Evolutionary conservation across 2,113 vertebrate genomes (phyloP).

Genomic region (Nothocercus nigrocapillus): DNA sequence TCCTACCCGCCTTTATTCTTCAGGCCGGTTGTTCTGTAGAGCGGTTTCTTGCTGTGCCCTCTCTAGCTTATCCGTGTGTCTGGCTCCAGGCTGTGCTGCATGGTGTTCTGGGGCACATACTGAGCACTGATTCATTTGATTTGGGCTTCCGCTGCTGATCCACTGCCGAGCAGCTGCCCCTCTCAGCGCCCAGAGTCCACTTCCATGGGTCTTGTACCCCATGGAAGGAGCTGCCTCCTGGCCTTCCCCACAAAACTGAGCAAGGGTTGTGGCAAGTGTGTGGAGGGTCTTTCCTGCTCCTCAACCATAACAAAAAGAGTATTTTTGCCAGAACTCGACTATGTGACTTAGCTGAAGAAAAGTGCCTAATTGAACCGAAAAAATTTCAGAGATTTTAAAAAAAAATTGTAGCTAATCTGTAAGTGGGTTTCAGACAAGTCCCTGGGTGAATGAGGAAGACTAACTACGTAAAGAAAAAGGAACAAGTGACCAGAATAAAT

Average conservation of each 20-base stretch:
- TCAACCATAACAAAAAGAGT: not conserved
- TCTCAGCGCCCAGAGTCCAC: not conserved
- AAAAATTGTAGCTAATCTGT: not conserved
- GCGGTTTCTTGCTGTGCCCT: not conserved
- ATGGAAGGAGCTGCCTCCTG: not conserved
- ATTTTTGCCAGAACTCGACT: not conserved
- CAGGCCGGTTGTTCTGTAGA: not conserved
- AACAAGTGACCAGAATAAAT: not conserved
- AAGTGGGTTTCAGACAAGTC: not conserved
- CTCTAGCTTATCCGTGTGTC: accelerated
- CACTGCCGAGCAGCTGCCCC: not conserved
- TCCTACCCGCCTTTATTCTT: not conserved
- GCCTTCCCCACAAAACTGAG: not conserved
- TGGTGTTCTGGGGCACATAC: not conserved
- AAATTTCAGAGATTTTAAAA: not conserved
- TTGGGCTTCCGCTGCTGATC: not conserved
- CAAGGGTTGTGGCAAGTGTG: accelerated
- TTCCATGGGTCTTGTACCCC: not conserved
- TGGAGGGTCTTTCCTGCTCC: not conserved
- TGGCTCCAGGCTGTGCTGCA: not conserved
- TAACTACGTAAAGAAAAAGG: not conserved
- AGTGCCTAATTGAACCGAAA: not conserved
- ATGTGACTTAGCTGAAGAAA: not conserved
- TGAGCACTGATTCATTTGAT: not conserved
- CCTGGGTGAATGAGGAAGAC: not conserved